These are phyloP conservation scores for Thera obeliscata DNA, from an alignment of 2,888 invertebrate genomes.

Conservation along the genomic window DNA sequence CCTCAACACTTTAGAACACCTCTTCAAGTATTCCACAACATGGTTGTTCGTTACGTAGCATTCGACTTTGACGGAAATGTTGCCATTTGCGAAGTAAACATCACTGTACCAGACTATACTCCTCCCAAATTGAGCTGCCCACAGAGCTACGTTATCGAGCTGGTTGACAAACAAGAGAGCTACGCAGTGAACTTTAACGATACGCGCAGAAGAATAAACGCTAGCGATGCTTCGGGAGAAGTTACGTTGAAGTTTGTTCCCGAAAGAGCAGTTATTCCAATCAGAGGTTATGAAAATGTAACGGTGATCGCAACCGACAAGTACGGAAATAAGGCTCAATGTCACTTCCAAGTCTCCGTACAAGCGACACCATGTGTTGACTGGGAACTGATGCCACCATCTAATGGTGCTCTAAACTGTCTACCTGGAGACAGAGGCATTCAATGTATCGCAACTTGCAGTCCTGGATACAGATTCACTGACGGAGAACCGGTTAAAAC, in stretches of 20 bases:
- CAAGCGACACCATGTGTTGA: conserved; percentile 97
- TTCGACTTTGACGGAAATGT: conserved; percentile 99
- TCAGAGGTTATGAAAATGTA: conserved; percentile 95
- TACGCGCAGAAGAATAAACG: conserved; percentile 92
- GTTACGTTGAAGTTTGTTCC: conserved; percentile 93
- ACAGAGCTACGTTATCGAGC: conserved; percentile 96
- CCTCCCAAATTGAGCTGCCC: conserved; percentile 96
- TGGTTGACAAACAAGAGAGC: conserved; percentile 94
- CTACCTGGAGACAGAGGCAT: conserved; percentile 92
- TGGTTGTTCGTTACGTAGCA: conserved; percentile 97
- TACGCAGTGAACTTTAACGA: conserved; percentile 97
- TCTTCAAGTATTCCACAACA: conserved; percentile 94
- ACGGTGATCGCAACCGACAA: conserved; percentile 95
- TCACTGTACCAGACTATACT: conserved; percentile 96
- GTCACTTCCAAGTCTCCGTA: conserved; percentile 96
- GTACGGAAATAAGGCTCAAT: conserved; percentile 94
- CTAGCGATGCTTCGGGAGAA: conserved; percentile 94
- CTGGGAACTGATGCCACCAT: conserved; percentile 96
- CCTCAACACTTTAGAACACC: conserved; percentile 96
- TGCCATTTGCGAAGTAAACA: conserved; percentile 98
- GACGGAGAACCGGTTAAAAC: conserved; percentile 95
- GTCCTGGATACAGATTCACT: conserved; percentile 94
- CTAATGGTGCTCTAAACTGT: conserved; percentile 95
- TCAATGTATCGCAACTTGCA: conserved; percentile 95
- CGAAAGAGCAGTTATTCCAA: conserved; percentile 92